Conservation (phyloP, 2,113 vertebrate species). For the Xyliphius kryptos region DNA sequence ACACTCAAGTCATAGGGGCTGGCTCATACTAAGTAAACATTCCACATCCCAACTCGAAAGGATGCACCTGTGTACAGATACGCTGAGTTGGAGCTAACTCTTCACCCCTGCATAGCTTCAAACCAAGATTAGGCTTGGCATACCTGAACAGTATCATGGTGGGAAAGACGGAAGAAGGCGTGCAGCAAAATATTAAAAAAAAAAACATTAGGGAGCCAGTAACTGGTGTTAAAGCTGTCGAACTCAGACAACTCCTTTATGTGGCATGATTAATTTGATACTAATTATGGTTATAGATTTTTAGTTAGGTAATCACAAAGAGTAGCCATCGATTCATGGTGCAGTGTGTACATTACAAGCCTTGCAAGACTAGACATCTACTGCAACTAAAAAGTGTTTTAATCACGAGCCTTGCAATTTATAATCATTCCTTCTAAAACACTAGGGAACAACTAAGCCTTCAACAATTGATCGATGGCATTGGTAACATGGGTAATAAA, state of each 20-base stretch:
- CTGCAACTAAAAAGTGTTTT: neutral
- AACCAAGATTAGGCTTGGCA: conserved; percentile 1
- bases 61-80: conserved; percentile 21
- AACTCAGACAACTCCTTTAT: conserved; percentile 50
- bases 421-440: neutral
- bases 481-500: neutral
- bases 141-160: conserved; percentile 4
- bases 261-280: conserved; percentile 24
- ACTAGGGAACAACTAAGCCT: neutral
- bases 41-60: conserved; percentile 18
- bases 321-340: neutral
- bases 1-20: conserved; percentile 32
- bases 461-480: neutral
- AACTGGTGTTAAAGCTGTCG: conserved; percentile 4
- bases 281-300: conserved; percentile 16
- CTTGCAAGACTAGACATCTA: neutral
- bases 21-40: conserved; percentile 29
- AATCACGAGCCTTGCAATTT: neutral
- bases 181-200: neutral
- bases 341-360: neutral
- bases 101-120: neutral
- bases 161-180: neutral
- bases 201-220: neutral
- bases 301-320: neutral
- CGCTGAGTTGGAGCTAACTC: neutral